Percentiles rank a stretch among this genome's conserved stretches.
Evolutionary conservation across 2,113 vertebrate genomes (phyloP).

Genomic region (Cavia porcellus): DNA sequence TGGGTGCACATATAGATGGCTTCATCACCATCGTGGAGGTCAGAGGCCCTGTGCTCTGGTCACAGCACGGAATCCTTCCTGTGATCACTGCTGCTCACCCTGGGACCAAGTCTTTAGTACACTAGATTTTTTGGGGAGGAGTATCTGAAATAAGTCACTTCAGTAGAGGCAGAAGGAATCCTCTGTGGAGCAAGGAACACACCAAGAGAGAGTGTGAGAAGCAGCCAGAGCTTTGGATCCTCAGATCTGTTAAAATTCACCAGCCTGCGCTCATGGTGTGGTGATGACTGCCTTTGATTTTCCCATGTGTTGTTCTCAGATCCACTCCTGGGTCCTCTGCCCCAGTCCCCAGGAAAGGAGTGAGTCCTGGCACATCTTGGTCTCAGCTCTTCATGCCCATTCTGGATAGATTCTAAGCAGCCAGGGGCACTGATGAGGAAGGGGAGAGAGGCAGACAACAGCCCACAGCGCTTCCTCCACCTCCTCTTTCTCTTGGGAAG

Average conservation of each 20-base stretch:
- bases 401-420: not conserved
- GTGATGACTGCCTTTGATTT: not conserved
- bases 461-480: accelerated
- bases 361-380: not conserved
- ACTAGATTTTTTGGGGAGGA: not conserved
- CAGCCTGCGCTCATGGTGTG: too few relatives aligned
- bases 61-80: not conserved
- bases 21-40: not conserved
- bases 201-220: too few relatives aligned
- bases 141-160: too few relatives aligned
- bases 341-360: not conserved
- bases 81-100: not conserved
- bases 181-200: too few relatives aligned
- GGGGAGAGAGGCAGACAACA: not conserved
- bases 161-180: too few relatives aligned
- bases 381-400: not conserved
- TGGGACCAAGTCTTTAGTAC: not conserved
- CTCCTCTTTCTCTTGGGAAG: not conserved
- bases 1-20: not conserved
- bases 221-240: not conserved
- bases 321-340: not conserved
- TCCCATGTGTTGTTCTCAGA: not conserved
- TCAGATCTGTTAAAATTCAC: not conserved
- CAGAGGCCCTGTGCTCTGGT: not conserved
- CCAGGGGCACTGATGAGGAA: accelerated